Evolutionary conservation across 2,797 vertebrate genomes (phyloP), one percentile per base, ranked within the genome.

Genomic region (Parauchenoglanis punctatus): DNA sequence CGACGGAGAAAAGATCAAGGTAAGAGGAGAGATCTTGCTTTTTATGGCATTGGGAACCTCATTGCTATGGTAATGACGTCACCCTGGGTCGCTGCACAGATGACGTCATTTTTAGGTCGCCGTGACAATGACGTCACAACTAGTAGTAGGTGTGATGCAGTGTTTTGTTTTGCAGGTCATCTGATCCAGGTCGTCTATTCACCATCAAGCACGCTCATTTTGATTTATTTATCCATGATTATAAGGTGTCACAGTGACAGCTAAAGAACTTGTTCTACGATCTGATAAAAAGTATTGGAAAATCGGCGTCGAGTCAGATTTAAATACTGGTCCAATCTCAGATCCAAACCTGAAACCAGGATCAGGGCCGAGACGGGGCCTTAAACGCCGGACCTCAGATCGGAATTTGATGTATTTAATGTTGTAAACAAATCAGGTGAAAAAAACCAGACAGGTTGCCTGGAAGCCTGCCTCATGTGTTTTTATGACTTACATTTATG

Each of bases 1-100:
- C 3, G 97, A 97, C 52, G 97, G 97, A 35, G 98, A 99, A 93
- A 97, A 96, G 83, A 98, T 99, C 92, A 99, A 99, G 97, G 97
- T 99, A 93, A 49, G 92, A 82, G 5, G 7, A 25, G 17, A 15
- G 25, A 11, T 49, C 23, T 44, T 23, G 2, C 20, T 15, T 8
- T 25, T 56, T 13, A 7, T 4, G 17, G 8, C 35, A 25, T 15
- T 63, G 20, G 77, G 56, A 61, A 15, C 11, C 31, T 17, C 59
- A 17, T 17, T 63, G 58, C 40, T 3, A 1, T 23, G 20, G 10
- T 20, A 12, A 61, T 85, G 35, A 85, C 70, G 83, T 85, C 25
- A 85, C 56, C 13, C 8, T 1, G n/a, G 18, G 25, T 56, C 3
- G 28, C n/a, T 20, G 15, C 20, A 0, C 7, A 5, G 4, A n/a